phyloP scores from a whole-genome alignment of 2,888 invertebrate genomes.

The Eristalis tenax region DNA sequence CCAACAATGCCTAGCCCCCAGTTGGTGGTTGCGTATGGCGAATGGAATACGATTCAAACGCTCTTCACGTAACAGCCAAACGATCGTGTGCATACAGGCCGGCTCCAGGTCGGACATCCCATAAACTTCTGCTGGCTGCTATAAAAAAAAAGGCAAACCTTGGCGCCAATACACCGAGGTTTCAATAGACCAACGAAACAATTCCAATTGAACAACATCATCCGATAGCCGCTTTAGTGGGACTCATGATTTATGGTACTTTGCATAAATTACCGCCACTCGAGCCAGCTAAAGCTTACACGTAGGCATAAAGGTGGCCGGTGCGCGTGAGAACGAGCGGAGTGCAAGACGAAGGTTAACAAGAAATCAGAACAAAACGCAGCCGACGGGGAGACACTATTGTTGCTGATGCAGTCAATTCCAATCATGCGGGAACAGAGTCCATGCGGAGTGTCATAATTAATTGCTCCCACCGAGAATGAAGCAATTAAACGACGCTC shows the following conservation, averaged over 20 bases:
- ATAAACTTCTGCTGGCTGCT: neutral
- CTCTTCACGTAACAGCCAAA: neutral
- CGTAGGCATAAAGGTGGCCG: conserved; percentile 25
- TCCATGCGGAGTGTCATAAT: conserved; percentile 48
- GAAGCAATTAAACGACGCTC: conserved; percentile 57
- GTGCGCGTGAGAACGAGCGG: neutral
- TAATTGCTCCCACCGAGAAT: conserved; percentile 48
- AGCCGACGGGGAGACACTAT: conserved; percentile 20
- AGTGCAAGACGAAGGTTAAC: conserved; percentile 28
- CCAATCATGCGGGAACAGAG: neutral
- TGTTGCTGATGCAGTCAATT: neutral
- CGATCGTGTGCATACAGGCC: neutral
- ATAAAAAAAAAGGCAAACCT: conserved; percentile 13
- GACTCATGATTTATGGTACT: conserved; percentile 44
- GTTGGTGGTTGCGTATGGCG: neutral
- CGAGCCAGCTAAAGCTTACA: neutral
- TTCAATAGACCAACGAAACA: conserved; percentile 33
- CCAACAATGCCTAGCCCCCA: neutral
- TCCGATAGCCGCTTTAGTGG: neutral
- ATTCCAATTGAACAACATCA: conserved; percentile 20
- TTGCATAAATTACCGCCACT: conserved; percentile 49
- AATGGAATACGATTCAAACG: neutral
- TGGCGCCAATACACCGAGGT: conserved; percentile 36
- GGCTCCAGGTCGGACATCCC: conserved; percentile 1
- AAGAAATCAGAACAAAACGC: conserved; percentile 54